Evolutionary conservation across 2,797 vertebrate species (phyloP).

Genomic region (Leptatherina wallacei): DNA sequence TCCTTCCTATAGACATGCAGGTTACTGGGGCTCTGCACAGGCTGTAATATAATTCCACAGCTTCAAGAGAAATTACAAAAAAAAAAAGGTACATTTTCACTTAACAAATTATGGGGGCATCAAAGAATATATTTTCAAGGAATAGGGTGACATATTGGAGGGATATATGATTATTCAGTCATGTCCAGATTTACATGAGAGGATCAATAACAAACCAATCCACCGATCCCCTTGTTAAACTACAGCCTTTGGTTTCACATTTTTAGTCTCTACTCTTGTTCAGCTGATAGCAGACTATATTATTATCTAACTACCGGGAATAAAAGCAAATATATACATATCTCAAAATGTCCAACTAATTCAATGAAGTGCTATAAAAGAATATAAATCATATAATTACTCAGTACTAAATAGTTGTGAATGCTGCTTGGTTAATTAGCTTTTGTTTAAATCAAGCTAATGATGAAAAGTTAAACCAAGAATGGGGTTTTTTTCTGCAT

Average conservation of each 20-base stretch:
- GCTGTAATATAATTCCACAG: slow-evolving; percentile 22
- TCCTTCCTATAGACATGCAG: slow-evolving; percentile 35
- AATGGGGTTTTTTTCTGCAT: not conserved
- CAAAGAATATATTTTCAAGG: slow-evolving; percentile 12
- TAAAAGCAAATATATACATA: not conserved
- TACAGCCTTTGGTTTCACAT: not conserved
- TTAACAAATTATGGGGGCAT: not conserved
- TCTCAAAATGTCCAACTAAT: not conserved
- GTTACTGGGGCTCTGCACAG: slow-evolving; percentile 28
- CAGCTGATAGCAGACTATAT: not conserved
- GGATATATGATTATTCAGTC: too few relatives aligned
- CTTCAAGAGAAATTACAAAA: slow-evolving; percentile 8
- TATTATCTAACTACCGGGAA: not conserved
- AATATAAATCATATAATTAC: not conserved
- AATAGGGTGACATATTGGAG: not conserved
- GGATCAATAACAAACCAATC: too few relatives aligned
- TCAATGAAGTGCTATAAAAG: not conserved
- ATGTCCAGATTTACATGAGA: too few relatives aligned
- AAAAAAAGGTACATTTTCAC: not conserved
- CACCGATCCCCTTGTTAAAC: too few relatives aligned
- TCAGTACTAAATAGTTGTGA: not conserved
- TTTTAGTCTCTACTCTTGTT: slow-evolving; percentile 2
- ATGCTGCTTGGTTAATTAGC: not conserved
- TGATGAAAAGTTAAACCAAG: not conserved
- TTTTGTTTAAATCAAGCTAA: not conserved